Conservation (phyloP, 1,140 invertebrate genomes). For the Aporrectodea caliginosa region DNA sequence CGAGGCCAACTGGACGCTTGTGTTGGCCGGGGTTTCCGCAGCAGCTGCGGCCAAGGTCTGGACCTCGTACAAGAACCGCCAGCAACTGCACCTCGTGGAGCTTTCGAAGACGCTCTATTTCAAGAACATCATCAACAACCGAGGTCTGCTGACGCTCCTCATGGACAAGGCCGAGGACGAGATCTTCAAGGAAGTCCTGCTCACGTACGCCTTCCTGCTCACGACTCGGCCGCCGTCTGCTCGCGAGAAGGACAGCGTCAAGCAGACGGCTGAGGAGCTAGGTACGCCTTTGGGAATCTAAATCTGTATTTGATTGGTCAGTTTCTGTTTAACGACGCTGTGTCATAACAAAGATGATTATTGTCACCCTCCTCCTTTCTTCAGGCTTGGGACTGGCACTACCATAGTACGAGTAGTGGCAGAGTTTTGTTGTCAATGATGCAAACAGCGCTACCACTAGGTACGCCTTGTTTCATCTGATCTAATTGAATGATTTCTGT, state of each 20-base stretch:
- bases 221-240: constrained; percentile 37
- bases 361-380: no score
- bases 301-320: neutral
- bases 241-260: constrained; percentile 19
- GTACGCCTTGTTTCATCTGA: no score
- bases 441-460: neutral
- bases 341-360: no score
- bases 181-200: constrained; percentile 48
- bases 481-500: no score
- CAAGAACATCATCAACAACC: constrained; percentile 53
- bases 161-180: constrained; percentile 53
- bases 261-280: constrained; percentile 10
- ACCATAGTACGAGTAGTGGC: no score
- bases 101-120: constrained; percentile 47
- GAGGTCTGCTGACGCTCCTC: constrained; percentile 46
- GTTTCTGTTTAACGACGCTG: no score
- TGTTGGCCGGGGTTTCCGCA: constrained; percentile 36
- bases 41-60: constrained; percentile 34
- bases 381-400: no score
- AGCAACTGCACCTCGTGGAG: constrained; percentile 46
- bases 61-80: constrained; percentile 43
- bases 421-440: neutral
- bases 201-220: constrained; percentile 48
- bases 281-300: neutral
- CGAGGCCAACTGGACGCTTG: constrained; percentile 37